phyloP scores from a whole-genome alignment of 2,113 vertebrate genomes.

The Empidonax alnorum region DNA sequence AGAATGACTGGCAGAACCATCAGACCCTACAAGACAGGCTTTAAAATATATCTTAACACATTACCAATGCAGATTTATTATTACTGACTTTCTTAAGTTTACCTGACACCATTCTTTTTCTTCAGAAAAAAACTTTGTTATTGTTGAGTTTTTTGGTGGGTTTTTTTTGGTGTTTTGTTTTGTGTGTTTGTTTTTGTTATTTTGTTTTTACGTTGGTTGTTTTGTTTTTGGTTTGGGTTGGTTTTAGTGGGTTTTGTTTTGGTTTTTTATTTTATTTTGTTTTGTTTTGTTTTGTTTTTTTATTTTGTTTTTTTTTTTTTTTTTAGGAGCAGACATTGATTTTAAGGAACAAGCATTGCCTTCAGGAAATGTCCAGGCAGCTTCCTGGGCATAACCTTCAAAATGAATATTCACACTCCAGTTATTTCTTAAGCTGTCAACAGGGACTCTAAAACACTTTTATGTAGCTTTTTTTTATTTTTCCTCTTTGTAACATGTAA shows the following conservation, averaged over 20 bases:
- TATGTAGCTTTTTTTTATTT: neutral
- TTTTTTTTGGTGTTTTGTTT: no score
- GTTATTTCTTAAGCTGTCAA: neutral
- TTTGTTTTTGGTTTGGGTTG: no score
- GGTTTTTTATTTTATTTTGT: no score
- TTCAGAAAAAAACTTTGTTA: neutral
- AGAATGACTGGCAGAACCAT: neutral
- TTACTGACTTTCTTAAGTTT: neutral
- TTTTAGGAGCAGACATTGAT: accelerated
- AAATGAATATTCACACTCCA: neutral
- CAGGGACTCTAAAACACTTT: neutral
- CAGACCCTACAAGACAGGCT: neutral
- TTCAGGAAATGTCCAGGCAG: neutral
- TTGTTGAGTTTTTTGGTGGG: no score
- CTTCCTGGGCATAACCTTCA: neutral
- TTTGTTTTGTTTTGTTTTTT: no score
- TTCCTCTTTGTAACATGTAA: accelerated
- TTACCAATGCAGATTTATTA: neutral
- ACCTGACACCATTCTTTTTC: accelerated
- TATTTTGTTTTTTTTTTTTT: no score
- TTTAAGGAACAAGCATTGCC: neutral
- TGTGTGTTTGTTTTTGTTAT: no score
- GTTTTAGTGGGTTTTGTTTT: no score
- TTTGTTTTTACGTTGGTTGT: no score
- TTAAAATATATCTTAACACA: neutral